These are phyloP conservation scores for Sandelia bainsii DNA, from an alignment of 2,797 vertebrate species.

Conservation along the genomic window DNA sequence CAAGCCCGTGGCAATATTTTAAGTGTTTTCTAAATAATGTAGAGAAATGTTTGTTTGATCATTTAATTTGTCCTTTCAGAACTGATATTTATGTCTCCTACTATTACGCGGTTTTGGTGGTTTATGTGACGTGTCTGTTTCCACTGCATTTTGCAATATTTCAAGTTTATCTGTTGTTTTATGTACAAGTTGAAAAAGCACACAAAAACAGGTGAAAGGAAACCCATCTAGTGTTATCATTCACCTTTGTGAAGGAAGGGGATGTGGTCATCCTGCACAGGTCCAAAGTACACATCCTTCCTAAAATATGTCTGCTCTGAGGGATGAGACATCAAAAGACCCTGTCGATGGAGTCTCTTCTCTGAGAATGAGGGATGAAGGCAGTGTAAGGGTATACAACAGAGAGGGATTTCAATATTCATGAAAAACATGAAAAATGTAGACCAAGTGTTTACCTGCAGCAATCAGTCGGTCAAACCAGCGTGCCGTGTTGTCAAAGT, in stretches of 20 bases:
- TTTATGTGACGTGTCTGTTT: no score
- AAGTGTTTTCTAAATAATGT: no score
- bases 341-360: conserved; percentile 88
- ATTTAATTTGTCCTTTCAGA: no score
- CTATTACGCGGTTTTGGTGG: no score
- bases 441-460: conserved; percentile 79
- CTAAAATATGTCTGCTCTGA: conserved; percentile 88
- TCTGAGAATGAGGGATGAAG: conserved; percentile 74
- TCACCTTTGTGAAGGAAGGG: conserved; percentile 91
- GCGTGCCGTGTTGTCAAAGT: conserved; percentile 88
- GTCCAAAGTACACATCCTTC: conserved; percentile 84
- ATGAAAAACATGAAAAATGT: no score
- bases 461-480: conserved; percentile 91
- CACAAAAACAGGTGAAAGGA: background rate
- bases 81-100: no score
- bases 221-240: background rate
- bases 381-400: background rate
- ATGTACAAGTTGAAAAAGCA: background rate
- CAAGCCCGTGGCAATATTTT: no score
- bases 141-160: no score
- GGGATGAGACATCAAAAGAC: conserved; percentile 86
- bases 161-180: background rate
- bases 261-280: conserved; percentile 92
- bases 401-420: background rate
- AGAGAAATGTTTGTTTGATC: no score